These are phyloP conservation scores for Muscina levida DNA, from an alignment of 2,888 invertebrate genomes.

Conservation along the genomic window DNA sequence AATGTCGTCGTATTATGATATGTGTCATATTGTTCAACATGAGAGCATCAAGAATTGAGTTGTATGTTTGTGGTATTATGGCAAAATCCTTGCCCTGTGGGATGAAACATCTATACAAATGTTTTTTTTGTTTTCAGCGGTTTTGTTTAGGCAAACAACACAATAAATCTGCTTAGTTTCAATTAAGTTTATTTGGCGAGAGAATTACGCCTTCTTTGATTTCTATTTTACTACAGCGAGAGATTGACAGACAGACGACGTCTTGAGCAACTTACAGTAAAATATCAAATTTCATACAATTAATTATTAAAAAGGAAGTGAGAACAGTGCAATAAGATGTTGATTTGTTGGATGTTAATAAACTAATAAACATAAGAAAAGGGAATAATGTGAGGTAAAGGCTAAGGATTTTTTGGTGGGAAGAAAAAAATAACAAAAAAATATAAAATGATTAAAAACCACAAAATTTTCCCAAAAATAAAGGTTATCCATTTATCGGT, in stretches of 20 bases:
- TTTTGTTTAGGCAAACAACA: no score
- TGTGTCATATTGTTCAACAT: constrained; percentile 57
- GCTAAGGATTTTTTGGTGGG: no score
- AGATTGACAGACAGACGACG: not conserved
- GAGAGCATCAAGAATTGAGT: no score
- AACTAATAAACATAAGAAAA: constrained; percentile 25
- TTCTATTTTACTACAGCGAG: constrained; percentile 54
- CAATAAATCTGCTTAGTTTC: constrained; percentile 39
- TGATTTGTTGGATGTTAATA: constrained; percentile 12
- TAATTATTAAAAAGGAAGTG: constrained; percentile 61
- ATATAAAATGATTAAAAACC: not conserved
- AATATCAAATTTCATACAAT: constrained; percentile 62
- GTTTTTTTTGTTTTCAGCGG: not conserved
- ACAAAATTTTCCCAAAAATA: no score
- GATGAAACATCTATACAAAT: no score
- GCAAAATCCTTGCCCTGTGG: no score
- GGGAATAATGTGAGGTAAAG: not conserved
- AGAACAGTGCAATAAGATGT: not conserved
- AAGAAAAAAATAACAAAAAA: not conserved
- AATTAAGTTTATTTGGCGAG: constrained; percentile 70
- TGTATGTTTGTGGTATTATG: no score
- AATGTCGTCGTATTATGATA: constrained; percentile 33
- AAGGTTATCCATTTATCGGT: no score
- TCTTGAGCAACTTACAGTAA: constrained; percentile 30
- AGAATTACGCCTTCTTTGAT: constrained; percentile 78